Base-by-base conservation (phyloP, 2,888 invertebrate genomes). In the Drosophila algonquin region DNA sequence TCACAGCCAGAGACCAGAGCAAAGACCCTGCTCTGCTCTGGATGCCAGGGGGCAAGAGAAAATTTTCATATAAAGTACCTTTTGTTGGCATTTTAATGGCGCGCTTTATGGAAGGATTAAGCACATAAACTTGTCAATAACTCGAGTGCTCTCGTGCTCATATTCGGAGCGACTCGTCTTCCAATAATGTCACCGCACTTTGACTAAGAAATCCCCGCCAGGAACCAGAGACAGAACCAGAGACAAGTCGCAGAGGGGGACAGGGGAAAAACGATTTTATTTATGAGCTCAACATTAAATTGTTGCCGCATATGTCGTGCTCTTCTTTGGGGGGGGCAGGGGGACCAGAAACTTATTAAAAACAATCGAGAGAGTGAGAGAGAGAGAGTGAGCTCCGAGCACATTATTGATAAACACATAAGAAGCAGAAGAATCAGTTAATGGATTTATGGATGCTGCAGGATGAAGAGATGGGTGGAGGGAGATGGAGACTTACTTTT, bases 101-200 rank as follows among this genome's bases (percentile, higher is more conserved):
- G 78, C 84, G 77, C 84, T 80, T 89, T 82, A 90, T 90, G 84
- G 88, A 90, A 90, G 90, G 90, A 91, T 91, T 90, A 91, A 86
- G 84, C 79, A 79, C 90, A 89, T 90, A 89, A 90, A 90, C 80
- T 85, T 90, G 90, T 90, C 90, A 91, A 89, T 91, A 89, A 83
- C 89, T 83, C 87, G 84, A 88, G 88, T 82, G 81, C 88, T 24
- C 24, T 24, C 24, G 27, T 48, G 30, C 71, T 59, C 67, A 16
- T 53, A 56, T 30, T 44, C 46, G 24, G 47, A 10, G 47, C 10
- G 62, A 58, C 79, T 79, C 70, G 73, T 80, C 63, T 60, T 75
- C 78, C 87, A 81, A 84, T 84, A 84, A 86, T 89, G 89, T 89
- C 84, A 79, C 84, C 84, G 77, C 89, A 87, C 77, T 76, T 77